Evolutionary conservation across 1,140 invertebrate species (phyloP), one percentile per base, ranked within the genome.

Genomic region (Heliothis subflexa): DNA sequence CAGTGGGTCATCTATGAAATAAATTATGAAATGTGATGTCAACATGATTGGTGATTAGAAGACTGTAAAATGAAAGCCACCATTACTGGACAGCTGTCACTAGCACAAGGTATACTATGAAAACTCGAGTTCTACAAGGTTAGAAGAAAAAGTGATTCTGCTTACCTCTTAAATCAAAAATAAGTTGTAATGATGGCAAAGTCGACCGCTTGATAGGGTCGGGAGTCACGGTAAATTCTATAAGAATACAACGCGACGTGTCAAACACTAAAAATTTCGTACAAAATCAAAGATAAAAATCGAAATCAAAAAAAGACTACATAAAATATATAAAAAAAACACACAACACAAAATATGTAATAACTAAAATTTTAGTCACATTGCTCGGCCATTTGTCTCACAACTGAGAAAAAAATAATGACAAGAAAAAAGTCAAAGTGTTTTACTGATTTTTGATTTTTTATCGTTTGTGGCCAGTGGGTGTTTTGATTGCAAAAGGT

Each of bases 341-440:
- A 93, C 89, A 94, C 90, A 93, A 93, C 91, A 94, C 91, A 94
- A 89, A 93, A 91, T 81, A 75, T 75, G 59, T 75, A 85, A 71
- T 81, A 88, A 91, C 88, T 87, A 89, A 93, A 93, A 91, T 92
- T 92, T 92, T 85, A 91, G 85, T 94, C 88, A 94, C 92, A 94
- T 92, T 82, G 83, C 91, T 89, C 70, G 84, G 85, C 86, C 87
- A 92, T 91, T 86, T 87, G 79, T 87, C 74, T 88, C 79, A 84
- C 86, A 80, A 91, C 90, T 91, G 84, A 80, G 61, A 78, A 83
- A 77, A 78, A 78, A 72, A 78, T 79, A 62, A 78, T 71, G 57
- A 71, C 49, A 47, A 49, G 40, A 21, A 49, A 74, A 74, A 50
- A 45, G 40, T 25, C 57, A 62, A 14, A 10, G 18, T 47, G 52